Evolutionary conservation across 2,113 vertebrate genomes (phyloP).

Genomic region (Psilopsiagon aurifrons): DNA sequence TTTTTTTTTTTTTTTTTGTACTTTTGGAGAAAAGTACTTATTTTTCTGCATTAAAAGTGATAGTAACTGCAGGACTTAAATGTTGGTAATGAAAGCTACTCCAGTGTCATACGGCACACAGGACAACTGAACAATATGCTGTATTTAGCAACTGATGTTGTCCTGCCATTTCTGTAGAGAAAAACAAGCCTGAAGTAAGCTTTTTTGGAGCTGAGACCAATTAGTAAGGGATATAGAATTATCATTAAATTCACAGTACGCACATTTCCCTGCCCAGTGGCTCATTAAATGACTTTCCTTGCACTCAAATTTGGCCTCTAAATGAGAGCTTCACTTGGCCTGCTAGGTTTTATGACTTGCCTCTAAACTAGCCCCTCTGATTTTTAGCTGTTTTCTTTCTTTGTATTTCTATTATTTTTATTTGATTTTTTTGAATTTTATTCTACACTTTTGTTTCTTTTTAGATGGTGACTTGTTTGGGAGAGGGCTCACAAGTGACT

Average conservation of each 20-base stretch:
- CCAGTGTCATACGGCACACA: not conserved
- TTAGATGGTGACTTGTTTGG: not conserved
- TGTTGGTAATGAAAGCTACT: not conserved
- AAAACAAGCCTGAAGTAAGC: not conserved
- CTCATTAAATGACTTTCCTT: not conserved
- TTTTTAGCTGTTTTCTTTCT: not conserved
- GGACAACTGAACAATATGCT: not conserved
- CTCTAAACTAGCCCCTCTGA: not conserved
- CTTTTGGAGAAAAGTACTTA: not conserved
- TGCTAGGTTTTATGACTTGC: not conserved
- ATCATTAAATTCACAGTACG: not conserved
- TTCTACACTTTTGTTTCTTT: not conserved
- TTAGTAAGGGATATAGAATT: not conserved
- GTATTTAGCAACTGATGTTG: not conserved
- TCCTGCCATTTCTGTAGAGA: not conserved
- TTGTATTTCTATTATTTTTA: not conserved
- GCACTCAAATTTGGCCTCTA: not conserved
- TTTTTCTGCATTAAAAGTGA: not conserved
- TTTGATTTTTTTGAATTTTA: not conserved
- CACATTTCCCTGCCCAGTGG: not conserved
- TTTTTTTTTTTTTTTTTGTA: not conserved
- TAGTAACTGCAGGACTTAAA: not conserved
- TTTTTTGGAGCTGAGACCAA: not conserved
- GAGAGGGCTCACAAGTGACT: not conserved
- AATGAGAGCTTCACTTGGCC: rapidly evolving